phyloP scores from a whole-genome alignment of 2,113 vertebrate species.

The Amia ocellicauda region DNA sequence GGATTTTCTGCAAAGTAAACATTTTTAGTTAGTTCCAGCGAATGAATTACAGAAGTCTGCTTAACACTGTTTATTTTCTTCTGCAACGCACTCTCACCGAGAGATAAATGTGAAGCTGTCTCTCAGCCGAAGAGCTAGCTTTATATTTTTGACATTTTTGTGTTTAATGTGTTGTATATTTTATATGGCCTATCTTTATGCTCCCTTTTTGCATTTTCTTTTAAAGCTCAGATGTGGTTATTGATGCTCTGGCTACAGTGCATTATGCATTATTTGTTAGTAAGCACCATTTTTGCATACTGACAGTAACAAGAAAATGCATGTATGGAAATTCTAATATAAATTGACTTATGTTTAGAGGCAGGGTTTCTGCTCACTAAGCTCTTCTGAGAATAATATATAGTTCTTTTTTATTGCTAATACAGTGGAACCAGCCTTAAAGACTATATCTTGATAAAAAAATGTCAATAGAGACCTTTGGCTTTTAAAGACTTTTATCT shows the following conservation, averaged over 20 bases:
- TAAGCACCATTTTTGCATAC: slow-evolving; percentile 98
- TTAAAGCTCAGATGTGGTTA: slow-evolving; percentile 88
- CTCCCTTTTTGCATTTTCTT: slow-evolving; percentile 80
- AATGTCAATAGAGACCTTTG: slow-evolving; percentile 46
- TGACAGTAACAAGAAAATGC: slow-evolving; percentile 99
- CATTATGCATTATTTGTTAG: slow-evolving; percentile 99
- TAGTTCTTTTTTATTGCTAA: slow-evolving; percentile 94
- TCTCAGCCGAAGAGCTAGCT: slow-evolving; percentile 60
- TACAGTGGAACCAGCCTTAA: slow-evolving; percentile 64
- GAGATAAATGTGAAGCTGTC: slow-evolving; percentile 69
- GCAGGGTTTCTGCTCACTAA: slow-evolving; percentile 88
- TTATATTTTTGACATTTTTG: slow-evolving; percentile 75
- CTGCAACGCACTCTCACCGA: slow-evolving; percentile 42
- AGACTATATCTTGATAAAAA: slow-evolving; percentile 45
- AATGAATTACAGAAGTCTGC: slow-evolving; percentile 60
- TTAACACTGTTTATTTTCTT: slow-evolving; percentile 61
- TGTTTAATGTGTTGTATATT: slow-evolving; percentile 72
- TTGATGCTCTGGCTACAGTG: slow-evolving; percentile 89
- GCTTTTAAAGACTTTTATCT: slow-evolving; percentile 73
- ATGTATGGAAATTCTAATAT: slow-evolving; percentile 99
- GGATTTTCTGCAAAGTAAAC: slow-evolving; percentile 52
- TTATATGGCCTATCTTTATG: slow-evolving; percentile 60
- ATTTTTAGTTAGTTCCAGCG: slow-evolving; percentile 58
- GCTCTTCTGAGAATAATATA: slow-evolving; percentile 90
- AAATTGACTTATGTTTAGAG: slow-evolving; percentile 96